A percentile compares a stretch with the other conserved stretches of the same genome.
These are phyloP conservation scores for Drosophila falleni DNA, from an alignment of 2,888 invertebrate species.

Conservation along the genomic window DNA sequence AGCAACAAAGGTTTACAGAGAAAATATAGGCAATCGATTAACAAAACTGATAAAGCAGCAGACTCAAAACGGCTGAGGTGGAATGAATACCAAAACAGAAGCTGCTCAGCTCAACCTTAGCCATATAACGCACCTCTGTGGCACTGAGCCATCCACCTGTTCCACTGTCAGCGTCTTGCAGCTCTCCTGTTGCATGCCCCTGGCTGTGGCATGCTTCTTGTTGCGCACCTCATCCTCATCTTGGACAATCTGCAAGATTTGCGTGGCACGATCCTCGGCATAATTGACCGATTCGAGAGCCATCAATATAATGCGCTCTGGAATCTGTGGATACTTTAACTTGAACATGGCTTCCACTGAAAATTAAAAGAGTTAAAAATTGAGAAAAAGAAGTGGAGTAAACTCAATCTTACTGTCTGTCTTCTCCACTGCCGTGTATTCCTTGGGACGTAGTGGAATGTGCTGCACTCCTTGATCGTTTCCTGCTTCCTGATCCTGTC, in stretches of 20 bases:
- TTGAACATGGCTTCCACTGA: slow-evolving; percentile 90
- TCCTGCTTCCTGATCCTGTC: slow-evolving; percentile 64
- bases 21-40: slow-evolving; percentile 75
- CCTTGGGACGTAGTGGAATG: slow-evolving; percentile 87
- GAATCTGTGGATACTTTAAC: slow-evolving; percentile 90
- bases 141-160: slow-evolving; percentile 51
- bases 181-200: slow-evolving; percentile 17
- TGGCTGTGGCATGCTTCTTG: slow-evolving; percentile 59
- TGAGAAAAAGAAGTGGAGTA: neutral
- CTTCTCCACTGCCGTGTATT: slow-evolving; percentile 90
- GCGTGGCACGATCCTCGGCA: slow-evolving; percentile 92
- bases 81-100: slow-evolving; percentile 20
- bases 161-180: slow-evolving; percentile 24
- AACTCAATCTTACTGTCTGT: slow-evolving; percentile 87
- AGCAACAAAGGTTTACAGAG: slow-evolving; percentile 74
- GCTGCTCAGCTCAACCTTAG: slow-evolving; percentile 6
- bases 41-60: slow-evolving; percentile 64
- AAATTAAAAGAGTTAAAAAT: neutral
- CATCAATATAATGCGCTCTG: slow-evolving; percentile 92
- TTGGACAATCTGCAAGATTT: slow-evolving; percentile 90
- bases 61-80: slow-evolving; percentile 18
- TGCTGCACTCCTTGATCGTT: slow-evolving; percentile 64
- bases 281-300: slow-evolving; percentile 95
- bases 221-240: slow-evolving; percentile 88
- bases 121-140: slow-evolving; percentile 49